Evolutionary conservation across 2,888 invertebrate genomes (phyloP).

Genomic region (Belgica antarctica): DNA sequence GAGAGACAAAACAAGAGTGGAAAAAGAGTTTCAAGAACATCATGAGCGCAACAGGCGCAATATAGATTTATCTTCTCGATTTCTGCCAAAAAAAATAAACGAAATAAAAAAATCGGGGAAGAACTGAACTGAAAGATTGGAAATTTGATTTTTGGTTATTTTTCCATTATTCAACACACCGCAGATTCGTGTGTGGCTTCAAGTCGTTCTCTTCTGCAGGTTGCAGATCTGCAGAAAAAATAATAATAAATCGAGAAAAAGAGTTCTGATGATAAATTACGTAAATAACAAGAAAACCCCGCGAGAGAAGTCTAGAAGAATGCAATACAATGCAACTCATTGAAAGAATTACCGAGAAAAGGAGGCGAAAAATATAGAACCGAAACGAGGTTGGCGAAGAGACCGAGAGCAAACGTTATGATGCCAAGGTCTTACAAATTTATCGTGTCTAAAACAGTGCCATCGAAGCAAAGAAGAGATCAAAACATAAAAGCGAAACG

Average conservation of each 20-base stretch:
- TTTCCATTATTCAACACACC: background rate
- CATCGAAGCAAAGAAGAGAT: background rate
- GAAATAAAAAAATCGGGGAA: too few species aligned
- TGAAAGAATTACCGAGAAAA: background rate
- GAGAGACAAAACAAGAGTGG: background rate
- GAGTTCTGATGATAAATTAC: constrained; percentile 31
- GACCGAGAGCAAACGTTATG: constrained; percentile 35
- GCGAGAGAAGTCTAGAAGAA: background rate
- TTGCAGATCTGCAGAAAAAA: background rate
- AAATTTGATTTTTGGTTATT: constrained; percentile 19
- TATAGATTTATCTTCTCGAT: constrained; percentile 40
- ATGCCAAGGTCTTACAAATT: constrained; percentile 39
- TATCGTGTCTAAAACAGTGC: constrained; percentile 22
- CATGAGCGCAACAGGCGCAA: constrained; percentile 41
- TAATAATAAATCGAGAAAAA: background rate
- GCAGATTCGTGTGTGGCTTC: constrained; percentile 39
- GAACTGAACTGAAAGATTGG: background rate
- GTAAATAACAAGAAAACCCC: constrained; percentile 26
- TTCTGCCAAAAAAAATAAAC: constrained; percentile 31
- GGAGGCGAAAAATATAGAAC: background rate
- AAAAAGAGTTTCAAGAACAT: background rate
- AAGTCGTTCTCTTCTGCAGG: background rate
- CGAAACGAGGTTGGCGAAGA: constrained; percentile 18
- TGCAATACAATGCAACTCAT: constrained; percentile 36
- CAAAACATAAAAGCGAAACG: constrained; percentile 14